Evolutionary conservation across 2,113 vertebrate species (phyloP), one percentile per base, ranked within the genome.

Genomic region (Tyrannus savana): DNA sequence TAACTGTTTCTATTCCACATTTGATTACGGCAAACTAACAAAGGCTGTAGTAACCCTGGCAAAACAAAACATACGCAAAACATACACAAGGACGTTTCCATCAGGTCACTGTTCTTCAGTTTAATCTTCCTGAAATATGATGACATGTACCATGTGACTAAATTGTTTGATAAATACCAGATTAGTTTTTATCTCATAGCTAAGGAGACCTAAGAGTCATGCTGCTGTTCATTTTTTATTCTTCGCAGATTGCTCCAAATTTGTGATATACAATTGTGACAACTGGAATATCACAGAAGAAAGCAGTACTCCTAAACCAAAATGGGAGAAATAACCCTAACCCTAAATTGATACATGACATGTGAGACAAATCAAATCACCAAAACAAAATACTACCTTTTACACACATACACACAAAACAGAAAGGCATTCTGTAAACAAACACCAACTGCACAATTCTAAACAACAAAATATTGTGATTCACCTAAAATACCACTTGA

Each of bases 401-500:
- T 74, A 92, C 67, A 75, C 62, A 79, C 76, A 94, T 42, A 69
- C 88, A 92, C 22, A 91, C 67, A 87, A 53, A 86, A 86, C 23
- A 79, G n/a, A 85, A 79, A 84, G 24, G 47, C 66, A 94, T 92
- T 96, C 81, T 84, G 62, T 1, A 6, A 94, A 74, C 80, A 96
- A 97, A 95, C 91, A 95, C n/a, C 50, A 85, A 94, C 78, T 53
- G 60, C n/a, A 97, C 37, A 87, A 19, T 67, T 91, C 35, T 44
- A 90, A 93, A 89, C n/a, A 93, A 89, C 41, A 86, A 82, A 89
- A 95, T 47, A 82, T 23, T 85, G 64, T 93, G 80, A 89, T 90
- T 88, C 76, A 94, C 71, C 83, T 95, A 96, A 77, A 95, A 94
- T 77, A 96, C 96, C 93, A 97, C 72, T 96, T 96, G 93, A 50